Conservation (phyloP, 2,797 vertebrate species). For the Hyperoplus lanceolatus region DNA sequence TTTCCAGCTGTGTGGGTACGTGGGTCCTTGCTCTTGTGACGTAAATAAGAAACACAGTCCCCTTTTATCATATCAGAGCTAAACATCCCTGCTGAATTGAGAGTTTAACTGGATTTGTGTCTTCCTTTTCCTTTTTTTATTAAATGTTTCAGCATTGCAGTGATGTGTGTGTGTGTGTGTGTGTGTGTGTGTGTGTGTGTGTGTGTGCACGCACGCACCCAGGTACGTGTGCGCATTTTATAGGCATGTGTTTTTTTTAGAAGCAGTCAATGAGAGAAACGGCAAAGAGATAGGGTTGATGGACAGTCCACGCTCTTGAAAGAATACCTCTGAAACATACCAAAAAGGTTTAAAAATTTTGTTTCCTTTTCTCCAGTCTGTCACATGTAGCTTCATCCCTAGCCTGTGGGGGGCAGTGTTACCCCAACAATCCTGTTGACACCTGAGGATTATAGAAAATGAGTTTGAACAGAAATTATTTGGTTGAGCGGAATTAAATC, state of each 20-base stretch:
- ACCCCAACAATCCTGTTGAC: slow-evolving; percentile 36
- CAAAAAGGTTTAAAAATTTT: slow-evolving; percentile 27
- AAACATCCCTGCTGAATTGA: slow-evolving; percentile 51
- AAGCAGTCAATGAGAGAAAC: slow-evolving; percentile 19
- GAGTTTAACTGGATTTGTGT: slow-evolving; percentile 51
- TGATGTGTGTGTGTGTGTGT: slow-evolving; percentile 2
- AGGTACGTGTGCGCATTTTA: slow-evolving; percentile 5
- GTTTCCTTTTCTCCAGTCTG: slow-evolving; percentile 19
- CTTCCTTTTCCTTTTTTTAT: slow-evolving; percentile 11
- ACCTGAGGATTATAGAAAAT: slow-evolving; percentile 3
- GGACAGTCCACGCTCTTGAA: slow-evolving; percentile 66
- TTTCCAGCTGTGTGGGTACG: slow-evolving; percentile 65
- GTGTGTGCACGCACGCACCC: neutral
- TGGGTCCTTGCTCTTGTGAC: slow-evolving; percentile 46
- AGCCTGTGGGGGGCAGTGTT: slow-evolving; percentile 65
- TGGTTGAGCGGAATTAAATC: neutral
- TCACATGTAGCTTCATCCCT: slow-evolving; percentile 38
- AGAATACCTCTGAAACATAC: slow-evolving; percentile 23
- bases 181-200: slow-evolving; percentile 10
- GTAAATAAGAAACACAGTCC: slow-evolving; percentile 46
- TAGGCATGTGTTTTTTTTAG: slow-evolving; percentile 30
- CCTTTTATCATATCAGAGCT: slow-evolving; percentile 65
- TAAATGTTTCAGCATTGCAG: neutral
- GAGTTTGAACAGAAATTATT: too few species aligned
- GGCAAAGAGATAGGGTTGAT: slow-evolving; percentile 62